These are phyloP conservation scores for Cyprinus carpio DNA, from an alignment of 2,113 vertebrate species.

Conservation along the genomic window DNA sequence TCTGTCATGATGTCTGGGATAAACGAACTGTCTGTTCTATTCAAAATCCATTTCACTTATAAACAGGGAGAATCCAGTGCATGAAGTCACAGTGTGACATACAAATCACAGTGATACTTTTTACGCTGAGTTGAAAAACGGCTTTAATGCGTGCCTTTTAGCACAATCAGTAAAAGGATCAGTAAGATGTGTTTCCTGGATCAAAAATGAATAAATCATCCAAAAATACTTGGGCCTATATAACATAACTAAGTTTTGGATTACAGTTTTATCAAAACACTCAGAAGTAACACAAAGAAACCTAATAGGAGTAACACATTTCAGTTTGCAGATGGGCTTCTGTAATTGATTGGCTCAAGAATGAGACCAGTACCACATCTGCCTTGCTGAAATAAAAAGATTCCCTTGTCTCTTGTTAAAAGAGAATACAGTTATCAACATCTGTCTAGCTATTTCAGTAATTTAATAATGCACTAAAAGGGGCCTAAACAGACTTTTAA, in stretches of 20 bases:
- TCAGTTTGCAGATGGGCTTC: constrained; percentile 27
- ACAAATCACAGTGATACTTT: not conserved
- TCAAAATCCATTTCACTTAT: not conserved
- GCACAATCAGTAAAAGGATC: not conserved
- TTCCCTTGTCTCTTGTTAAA: constrained; percentile 44
- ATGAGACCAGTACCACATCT: constrained; percentile 41
- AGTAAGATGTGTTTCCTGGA: not conserved
- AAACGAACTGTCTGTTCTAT: not conserved
- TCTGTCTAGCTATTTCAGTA: constrained; percentile 36
- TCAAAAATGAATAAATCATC: not conserved
- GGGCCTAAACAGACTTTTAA: not conserved
- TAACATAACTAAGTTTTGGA: not conserved
- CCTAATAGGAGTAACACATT: constrained; percentile 34
- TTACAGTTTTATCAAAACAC: constrained; percentile 35
- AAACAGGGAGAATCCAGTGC: not conserved
- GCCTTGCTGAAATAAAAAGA: constrained; percentile 18
- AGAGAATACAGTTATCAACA: constrained; percentile 40
- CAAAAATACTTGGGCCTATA: not conserved
- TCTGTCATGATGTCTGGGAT: constrained; percentile 43
- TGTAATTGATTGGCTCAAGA: constrained; percentile 48
- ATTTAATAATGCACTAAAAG: constrained; percentile 36
- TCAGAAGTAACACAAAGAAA: not conserved
- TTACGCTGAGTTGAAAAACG: not conserved
- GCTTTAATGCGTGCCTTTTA: not conserved
- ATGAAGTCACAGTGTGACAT: not conserved